phyloP scores from a whole-genome alignment of 2,113 vertebrate species.

The Dryoscopus gambensis region DNA sequence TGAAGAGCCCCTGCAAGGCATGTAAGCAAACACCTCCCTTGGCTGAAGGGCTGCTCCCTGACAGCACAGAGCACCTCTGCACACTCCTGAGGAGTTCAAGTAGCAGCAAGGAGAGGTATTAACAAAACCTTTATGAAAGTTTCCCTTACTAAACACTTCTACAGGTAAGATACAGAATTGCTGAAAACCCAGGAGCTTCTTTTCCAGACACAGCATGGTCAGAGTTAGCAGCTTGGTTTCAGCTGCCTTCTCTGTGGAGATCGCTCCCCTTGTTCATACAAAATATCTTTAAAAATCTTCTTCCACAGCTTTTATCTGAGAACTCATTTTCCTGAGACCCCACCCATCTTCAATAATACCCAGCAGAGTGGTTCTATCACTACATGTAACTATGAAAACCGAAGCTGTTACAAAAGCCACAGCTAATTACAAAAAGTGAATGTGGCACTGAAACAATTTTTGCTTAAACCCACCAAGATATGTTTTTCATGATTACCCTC shows the following conservation, averaged over 20 bases:
- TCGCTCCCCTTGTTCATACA: background rate
- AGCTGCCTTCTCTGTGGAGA: background rate
- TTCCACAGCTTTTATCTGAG: background rate
- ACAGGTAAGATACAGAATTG: background rate
- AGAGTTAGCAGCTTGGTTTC: background rate
- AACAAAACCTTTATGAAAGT: background rate
- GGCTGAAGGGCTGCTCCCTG: background rate
- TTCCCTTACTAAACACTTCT: background rate
- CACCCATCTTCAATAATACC: background rate
- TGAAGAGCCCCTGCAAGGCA: background rate
- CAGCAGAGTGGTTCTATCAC: background rate
- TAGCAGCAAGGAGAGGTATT: background rate
- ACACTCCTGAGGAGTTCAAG: background rate
- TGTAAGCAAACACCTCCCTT: background rate
- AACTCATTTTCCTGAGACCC: background rate
- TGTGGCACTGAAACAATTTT: rapidly evolving
- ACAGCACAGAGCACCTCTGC: background rate
- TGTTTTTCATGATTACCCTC: background rate
- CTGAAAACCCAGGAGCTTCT: background rate
- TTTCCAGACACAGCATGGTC: background rate
- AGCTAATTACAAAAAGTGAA: background rate
- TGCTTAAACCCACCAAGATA: background rate
- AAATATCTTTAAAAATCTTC: background rate
- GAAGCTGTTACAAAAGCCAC: background rate
- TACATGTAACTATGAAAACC: background rate